Evolutionary conservation across 2,888 invertebrate genomes (phyloP).

Genomic region (Drosophila putrida): DNA sequence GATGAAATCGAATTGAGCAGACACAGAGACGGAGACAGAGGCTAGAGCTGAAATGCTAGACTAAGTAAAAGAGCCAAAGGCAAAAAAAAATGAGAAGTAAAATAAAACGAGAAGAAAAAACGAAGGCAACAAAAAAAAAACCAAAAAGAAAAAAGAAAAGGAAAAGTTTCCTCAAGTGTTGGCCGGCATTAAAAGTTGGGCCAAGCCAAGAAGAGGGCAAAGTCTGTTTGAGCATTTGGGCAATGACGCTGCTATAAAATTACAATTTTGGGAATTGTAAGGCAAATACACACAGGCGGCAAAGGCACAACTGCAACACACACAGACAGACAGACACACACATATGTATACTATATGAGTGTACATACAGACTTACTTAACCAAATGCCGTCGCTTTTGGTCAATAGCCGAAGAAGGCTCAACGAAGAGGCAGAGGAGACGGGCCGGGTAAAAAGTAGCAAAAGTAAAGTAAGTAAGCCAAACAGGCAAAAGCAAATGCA

Average conservation of each 20-base stretch:
- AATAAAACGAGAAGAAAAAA: neutral
- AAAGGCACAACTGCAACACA: conserved; percentile 1
- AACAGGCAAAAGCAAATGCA: conserved; percentile 30
- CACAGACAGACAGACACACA: conserved; percentile 18
- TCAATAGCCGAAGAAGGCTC: conserved; percentile 48
- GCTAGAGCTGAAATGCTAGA: conserved; percentile 37
- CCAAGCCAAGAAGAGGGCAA: conserved; percentile 32
- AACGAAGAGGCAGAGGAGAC: conserved; percentile 1
- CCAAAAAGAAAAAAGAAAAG: neutral
- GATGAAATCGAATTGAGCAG: conserved; percentile 74
- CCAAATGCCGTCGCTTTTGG: conserved; percentile 51
- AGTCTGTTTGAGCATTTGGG: conserved; percentile 79
- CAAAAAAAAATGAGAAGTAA: neutral
- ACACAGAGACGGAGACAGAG: conserved; percentile 5
- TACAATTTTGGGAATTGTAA: conserved; percentile 79
- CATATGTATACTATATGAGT: conserved; percentile 8
- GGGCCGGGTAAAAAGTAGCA: conserved; percentile 2
- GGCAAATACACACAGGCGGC: conserved; percentile 63
- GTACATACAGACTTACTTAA: conserved; percentile 23
- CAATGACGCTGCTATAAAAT: conserved; percentile 80
- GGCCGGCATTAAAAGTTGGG: conserved; percentile 55
- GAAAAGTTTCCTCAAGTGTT: conserved; percentile 48
- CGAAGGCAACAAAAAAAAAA: neutral
- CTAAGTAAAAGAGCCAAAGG: conserved; percentile 44
- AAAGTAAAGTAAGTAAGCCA: conserved; percentile 36